Evolutionary conservation across 2,888 invertebrate genomes (phyloP).

Genomic region (Phalangium opilio): DNA sequence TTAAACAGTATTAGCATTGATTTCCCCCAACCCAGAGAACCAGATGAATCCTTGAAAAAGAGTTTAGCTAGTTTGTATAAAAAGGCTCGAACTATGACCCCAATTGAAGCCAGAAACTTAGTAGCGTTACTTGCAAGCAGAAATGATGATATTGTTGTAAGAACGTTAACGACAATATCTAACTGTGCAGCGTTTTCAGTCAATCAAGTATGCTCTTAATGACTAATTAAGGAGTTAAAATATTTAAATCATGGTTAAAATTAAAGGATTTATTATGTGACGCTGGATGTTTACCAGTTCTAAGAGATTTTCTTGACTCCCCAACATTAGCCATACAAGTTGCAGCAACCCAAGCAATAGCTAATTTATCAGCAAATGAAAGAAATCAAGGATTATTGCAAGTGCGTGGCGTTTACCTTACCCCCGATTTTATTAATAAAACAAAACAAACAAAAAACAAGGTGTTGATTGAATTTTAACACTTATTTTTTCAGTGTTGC

Average conservation of each 20-base stretch:
- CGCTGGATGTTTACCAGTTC: conserved; percentile 35
- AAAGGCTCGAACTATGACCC: conserved; percentile 30
- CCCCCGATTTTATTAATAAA: too few species aligned
- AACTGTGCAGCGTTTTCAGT: conserved; percentile 38
- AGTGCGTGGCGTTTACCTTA: conserved; percentile 1
- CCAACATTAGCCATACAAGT: conserved; percentile 31
- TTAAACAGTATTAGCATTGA: conserved; percentile 14
- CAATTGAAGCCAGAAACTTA: conserved; percentile 35
- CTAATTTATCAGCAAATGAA: conserved; percentile 39
- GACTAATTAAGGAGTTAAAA: not conserved
- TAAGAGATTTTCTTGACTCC: conserved; percentile 34
- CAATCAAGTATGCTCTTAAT: conserved; percentile 33
- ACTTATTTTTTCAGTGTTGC: not conserved
- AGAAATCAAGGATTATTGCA: conserved; percentile 19
- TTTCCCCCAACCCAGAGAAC: not conserved
- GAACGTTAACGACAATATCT: conserved; percentile 36
- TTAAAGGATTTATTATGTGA: conserved; percentile 18
- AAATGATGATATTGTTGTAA: conserved; percentile 35
- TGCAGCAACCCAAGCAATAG: conserved; percentile 36
- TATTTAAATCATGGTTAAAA: not conserved
- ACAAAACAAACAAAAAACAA: not conserved
- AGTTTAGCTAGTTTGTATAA: conserved; percentile 20
- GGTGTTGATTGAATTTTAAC: not conserved
- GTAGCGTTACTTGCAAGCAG: conserved; percentile 35
- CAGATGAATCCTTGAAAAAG: not conserved